phyloP scores from a whole-genome alignment of 2,888 invertebrate species.

The Agonum fuliginosum region DNA sequence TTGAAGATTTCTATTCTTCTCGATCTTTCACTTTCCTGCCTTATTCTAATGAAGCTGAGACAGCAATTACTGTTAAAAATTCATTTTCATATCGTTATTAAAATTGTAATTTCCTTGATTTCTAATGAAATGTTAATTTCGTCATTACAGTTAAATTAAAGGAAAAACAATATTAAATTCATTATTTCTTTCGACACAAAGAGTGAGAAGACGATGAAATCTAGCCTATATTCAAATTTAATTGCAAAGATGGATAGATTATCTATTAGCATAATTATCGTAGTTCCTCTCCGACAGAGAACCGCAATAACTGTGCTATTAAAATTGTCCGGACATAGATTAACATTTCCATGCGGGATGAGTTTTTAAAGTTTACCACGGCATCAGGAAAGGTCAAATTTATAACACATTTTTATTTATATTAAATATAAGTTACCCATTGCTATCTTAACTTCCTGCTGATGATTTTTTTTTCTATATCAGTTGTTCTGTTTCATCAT shows the following conservation, averaged over 20 bases:
- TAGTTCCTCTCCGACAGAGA: constrained; percentile 14
- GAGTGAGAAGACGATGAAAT: neutral
- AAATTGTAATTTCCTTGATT: too few species aligned
- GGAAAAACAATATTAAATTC: constrained; percentile 18
- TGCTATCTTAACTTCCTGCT: too few species aligned
- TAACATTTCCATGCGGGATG: neutral
- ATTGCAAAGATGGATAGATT: constrained; percentile 1
- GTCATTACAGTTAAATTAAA: neutral
- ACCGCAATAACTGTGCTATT: constrained; percentile 25
- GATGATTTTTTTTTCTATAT: too few species aligned
- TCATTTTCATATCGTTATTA: too few species aligned
- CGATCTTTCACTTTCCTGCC: constrained; percentile 25
- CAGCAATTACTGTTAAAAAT: neutral
- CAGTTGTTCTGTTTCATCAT: too few species aligned
- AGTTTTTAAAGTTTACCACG: neutral
- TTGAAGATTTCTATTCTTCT: constrained; percentile 11
- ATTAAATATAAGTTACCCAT: too few species aligned
- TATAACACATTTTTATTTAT: too few species aligned
- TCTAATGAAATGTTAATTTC: neutral
- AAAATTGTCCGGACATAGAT: constrained; percentile 3
- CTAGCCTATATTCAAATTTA: constrained; percentile 29
- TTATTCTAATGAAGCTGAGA: neutral
- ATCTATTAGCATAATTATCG: constrained; percentile 24
- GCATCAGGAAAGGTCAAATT: too few species aligned
- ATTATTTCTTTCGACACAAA: neutral